A percentile compares a stretch with the other conserved stretches of the same genome.
Conservation (phyloP, 2,797 vertebrate genomes). For the Acomys russatus region DNA sequence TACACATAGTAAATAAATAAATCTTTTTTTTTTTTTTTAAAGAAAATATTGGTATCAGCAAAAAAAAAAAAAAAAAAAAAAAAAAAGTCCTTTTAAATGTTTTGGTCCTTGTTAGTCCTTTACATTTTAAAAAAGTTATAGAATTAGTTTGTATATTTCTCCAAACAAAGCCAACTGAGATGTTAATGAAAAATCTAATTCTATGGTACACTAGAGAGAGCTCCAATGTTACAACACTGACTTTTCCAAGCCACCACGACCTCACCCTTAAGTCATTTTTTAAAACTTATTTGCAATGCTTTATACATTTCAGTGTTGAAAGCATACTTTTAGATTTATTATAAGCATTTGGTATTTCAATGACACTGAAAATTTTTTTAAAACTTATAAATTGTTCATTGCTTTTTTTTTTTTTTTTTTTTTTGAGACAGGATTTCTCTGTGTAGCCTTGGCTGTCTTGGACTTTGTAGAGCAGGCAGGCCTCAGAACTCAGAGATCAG, state of each 20-base stretch:
- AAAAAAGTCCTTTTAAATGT: constrained; percentile 44
- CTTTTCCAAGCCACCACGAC: background rate
- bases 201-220: background rate
- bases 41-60: background rate
- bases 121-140: background rate
- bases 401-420: too few relatives aligned
- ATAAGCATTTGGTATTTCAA: background rate
- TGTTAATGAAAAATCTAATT: background rate
- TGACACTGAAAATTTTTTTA: background rate
- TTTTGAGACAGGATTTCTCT: too few relatives aligned
- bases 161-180: background rate
- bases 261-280: background rate
- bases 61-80: constrained; percentile 58
- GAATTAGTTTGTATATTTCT: constrained; percentile 18
- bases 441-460: too few relatives aligned
- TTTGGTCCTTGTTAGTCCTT: background rate
- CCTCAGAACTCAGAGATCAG: too few relatives aligned
- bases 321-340: background rate
- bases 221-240: background rate
- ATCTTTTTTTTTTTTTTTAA: background rate
- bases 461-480: too few relatives aligned
- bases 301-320: background rate
- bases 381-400: background rate
- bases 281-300: background rate
- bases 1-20: too few relatives aligned